These are phyloP conservation scores for Drosophila mauritiana DNA, from an alignment of 1,140 invertebrate genomes.

Conservation along the genomic window DNA sequence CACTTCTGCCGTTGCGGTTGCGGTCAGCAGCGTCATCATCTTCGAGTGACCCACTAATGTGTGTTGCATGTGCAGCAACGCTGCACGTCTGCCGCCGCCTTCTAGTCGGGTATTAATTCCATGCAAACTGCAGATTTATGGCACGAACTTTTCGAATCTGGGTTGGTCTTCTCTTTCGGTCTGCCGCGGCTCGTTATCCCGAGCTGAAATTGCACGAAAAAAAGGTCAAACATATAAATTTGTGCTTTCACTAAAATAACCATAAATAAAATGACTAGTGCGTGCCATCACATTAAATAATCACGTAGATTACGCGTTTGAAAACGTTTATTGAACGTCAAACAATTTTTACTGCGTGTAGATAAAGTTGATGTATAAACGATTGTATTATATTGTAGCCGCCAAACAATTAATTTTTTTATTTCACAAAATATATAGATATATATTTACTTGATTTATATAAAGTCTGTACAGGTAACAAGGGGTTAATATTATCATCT, in stretches of 20 bases:
- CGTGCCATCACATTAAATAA: constrained; percentile 17
- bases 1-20: constrained; percentile 18
- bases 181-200: constrained; percentile 23
- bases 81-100: not conserved
- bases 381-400: too few relatives aligned
- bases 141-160: constrained; percentile 62
- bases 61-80: constrained; percentile 61
- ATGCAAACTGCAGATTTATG: constrained; percentile 59
- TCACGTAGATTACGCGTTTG: constrained; percentile 4
- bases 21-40: constrained; percentile 42
- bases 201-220: constrained; percentile 49
- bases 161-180: constrained; percentile 21
- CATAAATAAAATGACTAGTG: constrained; percentile 30
- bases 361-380: not conserved
- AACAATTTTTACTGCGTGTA: not conserved
- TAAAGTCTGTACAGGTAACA: not conserved
- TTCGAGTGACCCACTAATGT: constrained; percentile 57
- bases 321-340: constrained; percentile 5
- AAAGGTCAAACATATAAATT: constrained; percentile 40
- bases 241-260: constrained; percentile 17
- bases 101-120: constrained; percentile 50
- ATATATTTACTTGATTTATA: not conserved
- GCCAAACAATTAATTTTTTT: too few relatives aligned
- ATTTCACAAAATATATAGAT: too few relatives aligned
- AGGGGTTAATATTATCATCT: not conserved